These are phyloP conservation scores for Ectemnius cavifrons DNA, from an alignment of 2,888 invertebrate genomes.

Conservation along the genomic window DNA sequence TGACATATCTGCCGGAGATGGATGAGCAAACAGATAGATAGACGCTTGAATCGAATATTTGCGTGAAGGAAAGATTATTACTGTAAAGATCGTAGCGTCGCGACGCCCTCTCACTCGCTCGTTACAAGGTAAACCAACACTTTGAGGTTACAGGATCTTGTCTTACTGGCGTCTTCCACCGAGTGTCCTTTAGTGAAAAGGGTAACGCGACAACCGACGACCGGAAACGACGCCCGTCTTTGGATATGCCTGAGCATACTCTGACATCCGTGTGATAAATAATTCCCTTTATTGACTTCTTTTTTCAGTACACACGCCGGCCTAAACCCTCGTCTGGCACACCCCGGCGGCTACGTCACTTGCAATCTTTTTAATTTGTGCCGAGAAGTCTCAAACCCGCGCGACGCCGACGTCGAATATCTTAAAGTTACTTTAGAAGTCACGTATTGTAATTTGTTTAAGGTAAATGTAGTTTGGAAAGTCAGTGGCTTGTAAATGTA, in stretches of 20 bases:
- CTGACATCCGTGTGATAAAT: constrained; percentile 54
- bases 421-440: too few species aligned
- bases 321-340: neutral
- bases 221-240: constrained; percentile 38
- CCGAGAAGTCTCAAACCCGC: neutral
- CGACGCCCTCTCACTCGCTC: neutral
- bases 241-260: constrained; percentile 39
- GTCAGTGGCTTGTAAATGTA: too few species aligned
- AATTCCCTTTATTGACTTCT: constrained; percentile 58
- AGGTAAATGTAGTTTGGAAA: too few species aligned
- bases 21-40: neutral
- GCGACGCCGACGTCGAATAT: too few species aligned
- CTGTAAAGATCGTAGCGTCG: constrained; percentile 6
- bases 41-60: neutral
- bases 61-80: neutral
- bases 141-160: constrained; percentile 16
- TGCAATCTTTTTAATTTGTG: neutral
- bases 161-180: neutral
- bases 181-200: constrained; percentile 17
- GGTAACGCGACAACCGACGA: constrained; percentile 35
- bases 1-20: neutral
- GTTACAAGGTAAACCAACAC: constrained; percentile 11
- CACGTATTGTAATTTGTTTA: too few species aligned
- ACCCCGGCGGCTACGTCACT: neutral
- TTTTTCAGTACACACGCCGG: constrained; percentile 10